Evolutionary conservation across 2,113 vertebrate genomes (phyloP), one percentile per base, ranked within the genome.

Genomic region (Sinocyclocheilus anophthalmus): DNA sequence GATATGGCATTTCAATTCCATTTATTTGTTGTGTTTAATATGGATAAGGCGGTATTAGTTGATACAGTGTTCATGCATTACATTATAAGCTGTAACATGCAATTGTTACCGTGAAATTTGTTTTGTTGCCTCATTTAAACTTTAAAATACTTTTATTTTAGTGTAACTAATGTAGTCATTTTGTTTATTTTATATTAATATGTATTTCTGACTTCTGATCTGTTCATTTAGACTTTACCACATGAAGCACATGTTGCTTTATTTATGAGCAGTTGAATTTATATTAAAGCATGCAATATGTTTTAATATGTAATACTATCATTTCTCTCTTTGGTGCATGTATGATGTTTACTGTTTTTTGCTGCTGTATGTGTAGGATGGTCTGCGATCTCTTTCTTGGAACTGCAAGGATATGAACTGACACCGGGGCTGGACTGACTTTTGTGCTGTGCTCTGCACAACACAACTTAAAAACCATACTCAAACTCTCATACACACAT

Each of bases 361-460:
- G 4, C 45, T 59, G 18, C 16, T 48, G 8, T 88, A 0, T 69
- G 30, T 70, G 16, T 78, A 88, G 84, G 84, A 59, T 45, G 14
- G 11, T 83, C 76, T 84, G 53, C 14, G 73, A 48, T 63, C 61
- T 42, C 24, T 70, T 67, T 72, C 24, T 73, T 6, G 75, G 26
- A 70, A 50, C 33, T 76, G 37, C 48, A 20, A 45, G 76, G 79
- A 86, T 77, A 85, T 89, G 83, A 87, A 76, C 26, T 81, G 80
- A 87, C 83, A 72, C 76, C 57, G 75, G 67, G 6, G 30, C 65
- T 80, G 84, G 67, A 53, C 57, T 84, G 67, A 13, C 50, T 67
- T 73, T 88, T 80, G 55, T 80, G 70, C 70, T 88, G 78, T 76
- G 59, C 67, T 81, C 24, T 77, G 73, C 53, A 63, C 61, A 76